Conservation (phyloP, 2,888 invertebrate species). For the Eupithecia dodoneata region DNA sequence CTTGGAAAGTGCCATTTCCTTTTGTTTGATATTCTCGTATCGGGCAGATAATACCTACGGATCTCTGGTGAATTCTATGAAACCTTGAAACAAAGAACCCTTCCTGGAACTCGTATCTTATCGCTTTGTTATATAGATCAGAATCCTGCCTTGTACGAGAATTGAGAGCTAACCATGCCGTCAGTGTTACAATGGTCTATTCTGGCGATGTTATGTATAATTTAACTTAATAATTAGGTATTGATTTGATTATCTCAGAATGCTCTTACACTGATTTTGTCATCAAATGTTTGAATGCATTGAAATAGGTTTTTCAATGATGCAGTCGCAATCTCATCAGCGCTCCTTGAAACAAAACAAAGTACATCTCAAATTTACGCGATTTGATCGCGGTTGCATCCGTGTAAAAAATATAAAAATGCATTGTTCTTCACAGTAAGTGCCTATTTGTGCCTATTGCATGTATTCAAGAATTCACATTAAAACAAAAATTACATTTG, state of each 20-base stretch:
- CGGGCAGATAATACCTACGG: not conserved
- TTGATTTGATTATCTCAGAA: slow-evolving; percentile 17
- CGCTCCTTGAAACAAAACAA: slow-evolving; percentile 4
- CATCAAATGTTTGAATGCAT: slow-evolving; percentile 14
- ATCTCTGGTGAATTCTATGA: not conserved
- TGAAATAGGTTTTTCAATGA: slow-evolving; percentile 21
- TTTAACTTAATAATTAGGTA: not conserved
- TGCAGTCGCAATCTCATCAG: slow-evolving; percentile 21
- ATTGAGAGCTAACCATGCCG: slow-evolving; percentile 12
- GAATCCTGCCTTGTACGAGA: not conserved
- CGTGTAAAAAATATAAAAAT: slow-evolving; percentile 22
- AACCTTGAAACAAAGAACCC: not conserved
- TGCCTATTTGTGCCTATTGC: slow-evolving; percentile 1
- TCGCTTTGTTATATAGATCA: not conserved
- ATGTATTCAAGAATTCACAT: slow-evolving; percentile 2
- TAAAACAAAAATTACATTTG: slow-evolving; percentile 13
- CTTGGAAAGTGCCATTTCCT: not conserved
- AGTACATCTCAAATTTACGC: slow-evolving; percentile 11
- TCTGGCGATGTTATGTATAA: slow-evolving; percentile 21
- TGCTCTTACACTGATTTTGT: slow-evolving; percentile 23
- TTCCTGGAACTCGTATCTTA: not conserved
- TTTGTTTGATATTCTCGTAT: slow-evolving; percentile 12
- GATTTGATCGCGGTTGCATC: slow-evolving; percentile 16
- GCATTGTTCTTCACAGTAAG: slow-evolving; percentile 13
- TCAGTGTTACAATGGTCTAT: slow-evolving; percentile 31